Percentiles rank a stretch among this genome's conserved stretches.
Conservation (phyloP, 64 coral and sea anemone genomes). For the Pachyseris speciosa region DNA sequence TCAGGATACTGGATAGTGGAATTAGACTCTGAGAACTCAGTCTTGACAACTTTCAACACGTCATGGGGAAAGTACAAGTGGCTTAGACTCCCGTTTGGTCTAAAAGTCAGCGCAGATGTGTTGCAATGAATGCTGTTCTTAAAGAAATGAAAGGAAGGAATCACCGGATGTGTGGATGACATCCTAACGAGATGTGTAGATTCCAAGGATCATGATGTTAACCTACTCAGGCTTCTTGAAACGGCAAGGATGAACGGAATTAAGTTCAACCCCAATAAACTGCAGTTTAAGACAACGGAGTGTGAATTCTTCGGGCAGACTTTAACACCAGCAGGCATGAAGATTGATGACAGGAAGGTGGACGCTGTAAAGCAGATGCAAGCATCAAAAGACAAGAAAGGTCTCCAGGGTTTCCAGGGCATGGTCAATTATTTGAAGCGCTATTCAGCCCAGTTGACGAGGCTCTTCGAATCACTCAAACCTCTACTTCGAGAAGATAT, state of each 20-base stretch:
- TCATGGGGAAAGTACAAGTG: constrained; percentile 57
- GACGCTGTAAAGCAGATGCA: neutral
- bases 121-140: constrained; percentile 17
- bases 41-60: constrained; percentile 17
- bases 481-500: neutral
- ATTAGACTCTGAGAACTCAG: neutral
- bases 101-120: no score
- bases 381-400: neutral
- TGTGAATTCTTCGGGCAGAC: neutral
- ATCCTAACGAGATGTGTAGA: neutral
- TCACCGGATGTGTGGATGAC: constrained; percentile 29
- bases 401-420: neutral
- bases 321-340: neutral
- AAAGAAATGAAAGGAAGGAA: constrained; percentile 2
- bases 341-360: neutral
- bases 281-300: constrained; percentile 9
- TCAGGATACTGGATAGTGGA: constrained; percentile 16
- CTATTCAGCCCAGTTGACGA: neutral
- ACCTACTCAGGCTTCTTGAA: neutral
- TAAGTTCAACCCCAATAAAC: neutral
- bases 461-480: neutral
- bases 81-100: constrained; percentile 42
- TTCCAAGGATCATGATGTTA: constrained; percentile 11
- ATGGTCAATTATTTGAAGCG: neutral
- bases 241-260: neutral